Evolutionary conservation across 2,113 vertebrate species (phyloP), one percentile per base, ranked within the genome.

Genomic region (Pithys albifrons): DNA sequence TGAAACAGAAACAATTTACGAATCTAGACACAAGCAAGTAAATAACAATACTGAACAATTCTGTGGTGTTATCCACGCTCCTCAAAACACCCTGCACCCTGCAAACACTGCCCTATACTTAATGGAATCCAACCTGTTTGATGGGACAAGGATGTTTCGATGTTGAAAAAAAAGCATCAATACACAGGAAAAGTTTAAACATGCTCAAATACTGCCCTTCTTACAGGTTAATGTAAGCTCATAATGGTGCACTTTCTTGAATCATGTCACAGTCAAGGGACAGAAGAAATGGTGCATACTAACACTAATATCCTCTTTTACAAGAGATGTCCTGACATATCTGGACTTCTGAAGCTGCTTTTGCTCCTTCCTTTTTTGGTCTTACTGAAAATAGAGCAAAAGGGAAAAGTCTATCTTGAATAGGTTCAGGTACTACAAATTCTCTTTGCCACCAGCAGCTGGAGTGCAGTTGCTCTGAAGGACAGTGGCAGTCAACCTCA

Each of bases 331-430:
- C 41, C 37, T 1, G 1, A 9, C 29, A n/a, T 35, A 69, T 18
- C 45, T 28, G 43, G 35, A 39, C 10, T 80, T 85, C 66, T 25
- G 75, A 23, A 19, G 55, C 18, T 69, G 39, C 6, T 51, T 72
- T 35, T 72, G 45, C 12, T 2, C 0, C 27, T 23, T 69, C 13
- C 29, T 39, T 59, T 75, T 76, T 52, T 0, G 0, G 16, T 49
- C n/a, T 71, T 45, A 70, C 25, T 35, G 61, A 84, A 91, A 89
- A 84, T 22, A 77, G 7, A 82, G 25, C 33, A 78, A 71, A 88
- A 95, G 51, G 27, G 14, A 86, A 91, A 88, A 71, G 18, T 8
- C 11, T 41, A 66, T 33, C 29, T 25, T 0, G 0, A 35, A 29
- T 13, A 52, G 14, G 62, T 91, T 72, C 66, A 64, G 25, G 13